Evolutionary conservation across 2,888 invertebrate species (phyloP).

Genomic region (Oscheius onirici): DNA sequence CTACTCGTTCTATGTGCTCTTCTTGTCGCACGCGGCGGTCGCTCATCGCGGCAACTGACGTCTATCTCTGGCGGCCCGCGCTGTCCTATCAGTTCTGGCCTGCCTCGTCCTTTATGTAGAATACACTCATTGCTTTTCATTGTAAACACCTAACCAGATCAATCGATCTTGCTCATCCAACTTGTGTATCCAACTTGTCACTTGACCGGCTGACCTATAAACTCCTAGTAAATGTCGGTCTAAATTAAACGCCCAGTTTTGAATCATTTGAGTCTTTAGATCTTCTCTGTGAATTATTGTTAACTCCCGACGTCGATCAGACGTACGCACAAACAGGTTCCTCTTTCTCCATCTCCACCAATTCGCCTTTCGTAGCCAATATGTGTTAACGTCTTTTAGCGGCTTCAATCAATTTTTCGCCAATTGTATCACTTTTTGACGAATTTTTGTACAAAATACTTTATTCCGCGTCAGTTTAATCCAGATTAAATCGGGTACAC

Average conservation of each 20-base stretch:
- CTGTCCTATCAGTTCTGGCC: conserved; percentile 20
- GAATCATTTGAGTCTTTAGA: too few relatives aligned
- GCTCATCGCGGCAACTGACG: conserved; percentile 23
- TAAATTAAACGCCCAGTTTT: too few relatives aligned
- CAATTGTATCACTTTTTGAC: too few relatives aligned
- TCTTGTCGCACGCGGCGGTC: conserved; percentile 19
- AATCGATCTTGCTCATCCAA: too few relatives aligned
- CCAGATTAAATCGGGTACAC: too few relatives aligned
- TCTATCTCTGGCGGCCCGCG: conserved; percentile 31
- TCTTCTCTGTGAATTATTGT: too few relatives aligned
- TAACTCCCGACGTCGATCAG: conserved; percentile 1
- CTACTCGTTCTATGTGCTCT: conserved; percentile 30
- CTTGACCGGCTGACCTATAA: too few relatives aligned
- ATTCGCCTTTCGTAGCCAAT: conserved; percentile 22
- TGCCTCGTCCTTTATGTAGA: background rate
- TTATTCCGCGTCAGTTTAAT: too few relatives aligned
- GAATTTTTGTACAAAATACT: too few relatives aligned
- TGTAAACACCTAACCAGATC: background rate
- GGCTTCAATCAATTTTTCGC: background rate
- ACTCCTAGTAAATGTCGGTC: too few relatives aligned
- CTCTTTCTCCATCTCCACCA: conserved; percentile 21
- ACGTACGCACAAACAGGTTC: conserved; percentile 27
- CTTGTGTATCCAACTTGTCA: too few relatives aligned
- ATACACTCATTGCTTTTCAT: background rate
- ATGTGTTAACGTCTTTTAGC: conserved; percentile 21